These are phyloP conservation scores for Thamnaconus septentrionalis DNA, from an alignment of 2,113 vertebrate species.

Conservation along the genomic window DNA sequence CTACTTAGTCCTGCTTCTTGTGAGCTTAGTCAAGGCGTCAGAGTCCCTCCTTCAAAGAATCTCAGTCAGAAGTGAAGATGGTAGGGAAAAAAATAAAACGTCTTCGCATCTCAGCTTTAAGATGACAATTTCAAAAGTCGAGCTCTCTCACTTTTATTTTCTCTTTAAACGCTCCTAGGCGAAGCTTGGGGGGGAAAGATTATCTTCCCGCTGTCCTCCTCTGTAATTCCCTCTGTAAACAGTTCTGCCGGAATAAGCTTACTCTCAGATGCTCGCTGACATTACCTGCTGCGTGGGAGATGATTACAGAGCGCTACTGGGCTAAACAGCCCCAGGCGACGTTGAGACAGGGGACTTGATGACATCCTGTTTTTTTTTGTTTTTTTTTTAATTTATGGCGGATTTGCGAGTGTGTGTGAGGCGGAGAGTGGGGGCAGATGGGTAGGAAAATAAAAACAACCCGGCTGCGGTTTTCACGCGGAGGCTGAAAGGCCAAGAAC, in stretches of 20 bases:
- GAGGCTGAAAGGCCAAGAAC: constrained; percentile 5
- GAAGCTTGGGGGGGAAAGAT: constrained; percentile 62
- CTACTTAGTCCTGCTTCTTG: too few species aligned
- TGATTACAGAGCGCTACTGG: constrained; percentile 61
- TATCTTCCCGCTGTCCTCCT: constrained; percentile 59
- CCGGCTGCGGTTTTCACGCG: not conserved
- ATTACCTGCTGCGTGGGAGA: constrained; percentile 70
- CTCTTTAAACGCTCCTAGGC: constrained; percentile 24
- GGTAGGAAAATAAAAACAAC: not conserved
- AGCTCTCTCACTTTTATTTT: constrained; percentile 24
- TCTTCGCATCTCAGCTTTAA: not conserved
- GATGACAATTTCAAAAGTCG: constrained; percentile 38
- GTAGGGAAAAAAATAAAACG: too few species aligned
- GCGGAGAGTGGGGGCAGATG: not conserved
- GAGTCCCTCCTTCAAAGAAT: too few species aligned
- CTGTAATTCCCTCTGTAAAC: constrained; percentile 74
- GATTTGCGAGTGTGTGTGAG: constrained; percentile 40
- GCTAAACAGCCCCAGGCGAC: constrained; percentile 56
- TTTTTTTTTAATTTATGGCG: constrained; percentile 8
- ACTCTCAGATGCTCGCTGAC: constrained; percentile 64
- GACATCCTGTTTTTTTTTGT: constrained; percentile 42
- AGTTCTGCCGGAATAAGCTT: constrained; percentile 64
- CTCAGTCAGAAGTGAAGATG: too few species aligned
- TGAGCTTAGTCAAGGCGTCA: too few species aligned
- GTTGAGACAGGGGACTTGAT: constrained; percentile 46